Evolutionary conservation across 2,797 vertebrate species (phyloP).

Genomic region (Babyrousa celebensis): DNA sequence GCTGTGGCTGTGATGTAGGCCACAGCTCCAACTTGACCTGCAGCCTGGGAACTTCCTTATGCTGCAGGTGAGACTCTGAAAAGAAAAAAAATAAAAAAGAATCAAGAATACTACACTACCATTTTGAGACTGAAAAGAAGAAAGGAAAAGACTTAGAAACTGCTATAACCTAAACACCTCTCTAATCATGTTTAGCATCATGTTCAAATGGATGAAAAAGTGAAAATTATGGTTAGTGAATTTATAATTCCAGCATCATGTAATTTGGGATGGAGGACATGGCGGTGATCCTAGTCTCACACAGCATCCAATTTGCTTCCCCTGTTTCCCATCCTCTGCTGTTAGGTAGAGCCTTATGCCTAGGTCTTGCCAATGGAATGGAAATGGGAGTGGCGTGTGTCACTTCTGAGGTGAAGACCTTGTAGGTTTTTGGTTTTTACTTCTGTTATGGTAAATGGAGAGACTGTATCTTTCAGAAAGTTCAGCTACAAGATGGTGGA

Average conservation of each 20-base stretch:
- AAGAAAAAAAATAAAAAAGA: background rate
- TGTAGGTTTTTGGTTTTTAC: background rate
- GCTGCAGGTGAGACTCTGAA: too few relatives aligned
- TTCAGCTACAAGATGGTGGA: background rate
- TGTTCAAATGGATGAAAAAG: background rate
- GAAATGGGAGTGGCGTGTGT: background rate
- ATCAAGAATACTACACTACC: background rate
- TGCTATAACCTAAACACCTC: background rate
- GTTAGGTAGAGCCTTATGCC: background rate
- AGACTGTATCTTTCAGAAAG: background rate
- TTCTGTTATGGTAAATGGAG: background rate
- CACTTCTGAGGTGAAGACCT: background rate
- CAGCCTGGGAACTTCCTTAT: too few relatives aligned
- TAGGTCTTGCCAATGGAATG: background rate
- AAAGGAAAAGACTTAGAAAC: conserved; percentile 51
- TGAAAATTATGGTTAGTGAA: background rate
- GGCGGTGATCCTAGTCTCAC: background rate
- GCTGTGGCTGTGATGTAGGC: too few relatives aligned
- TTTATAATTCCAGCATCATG: background rate
- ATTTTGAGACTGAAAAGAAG: conserved; percentile 8
- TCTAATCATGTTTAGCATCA: background rate
- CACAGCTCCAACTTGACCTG: too few relatives aligned
- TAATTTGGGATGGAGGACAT: background rate
- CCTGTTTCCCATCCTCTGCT: background rate
- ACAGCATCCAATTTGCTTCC: background rate